Evolutionary conservation across 1,140 invertebrate genomes (phyloP).

Genomic region (Bombus polaris): DNA sequence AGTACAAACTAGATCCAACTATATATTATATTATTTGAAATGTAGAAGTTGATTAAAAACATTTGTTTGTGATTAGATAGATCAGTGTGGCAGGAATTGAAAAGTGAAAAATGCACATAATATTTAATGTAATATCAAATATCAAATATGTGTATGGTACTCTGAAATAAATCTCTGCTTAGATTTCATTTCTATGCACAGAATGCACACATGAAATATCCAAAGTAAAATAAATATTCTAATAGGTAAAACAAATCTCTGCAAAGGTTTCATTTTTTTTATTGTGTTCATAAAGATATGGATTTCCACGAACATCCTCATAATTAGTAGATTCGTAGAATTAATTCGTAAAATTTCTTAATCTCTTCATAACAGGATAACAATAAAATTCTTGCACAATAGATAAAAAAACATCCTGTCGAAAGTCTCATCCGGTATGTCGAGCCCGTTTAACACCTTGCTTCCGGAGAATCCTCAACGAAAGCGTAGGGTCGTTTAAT

Average conservation of each 20-base stretch:
- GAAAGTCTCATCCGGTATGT: slow-evolving; percentile 31
- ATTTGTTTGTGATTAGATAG: background rate
- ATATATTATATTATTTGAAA: no score
- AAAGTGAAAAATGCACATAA: background rate
- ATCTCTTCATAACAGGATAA: background rate
- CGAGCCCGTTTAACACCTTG: background rate
- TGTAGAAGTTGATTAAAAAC: background rate
- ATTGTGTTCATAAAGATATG: background rate
- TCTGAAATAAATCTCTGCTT: background rate
- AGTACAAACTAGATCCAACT: background rate
- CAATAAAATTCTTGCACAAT: slow-evolving; percentile 13
- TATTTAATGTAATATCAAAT: background rate
- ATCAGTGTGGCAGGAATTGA: background rate
- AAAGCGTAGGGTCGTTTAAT: background rate
- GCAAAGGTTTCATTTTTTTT: background rate
- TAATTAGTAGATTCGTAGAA: background rate
- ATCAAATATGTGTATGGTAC: background rate
- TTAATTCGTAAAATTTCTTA: background rate
- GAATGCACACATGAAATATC: background rate
- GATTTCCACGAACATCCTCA: background rate
- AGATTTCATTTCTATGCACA: background rate
- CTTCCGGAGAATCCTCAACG: background rate
- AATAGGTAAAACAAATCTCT: background rate
- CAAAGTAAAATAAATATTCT: background rate
- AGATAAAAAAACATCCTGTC: slow-evolving; percentile 21